Conservation (phyloP, 2,888 invertebrate genomes). For the Dryobota labecula region DNA sequence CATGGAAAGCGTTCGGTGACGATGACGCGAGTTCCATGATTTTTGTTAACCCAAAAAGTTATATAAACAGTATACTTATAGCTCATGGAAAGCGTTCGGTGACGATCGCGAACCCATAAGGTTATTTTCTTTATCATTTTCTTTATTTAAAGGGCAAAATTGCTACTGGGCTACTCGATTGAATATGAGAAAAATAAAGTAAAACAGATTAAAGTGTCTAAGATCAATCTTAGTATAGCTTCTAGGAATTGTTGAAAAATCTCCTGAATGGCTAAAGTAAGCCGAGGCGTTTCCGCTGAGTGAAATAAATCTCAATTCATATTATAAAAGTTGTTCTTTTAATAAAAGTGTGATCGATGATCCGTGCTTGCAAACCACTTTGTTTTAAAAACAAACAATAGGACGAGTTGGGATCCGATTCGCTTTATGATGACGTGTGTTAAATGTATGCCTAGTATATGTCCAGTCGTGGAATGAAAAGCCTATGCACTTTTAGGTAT, state of each 20-base stretch:
- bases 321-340: constrained; percentile 39
- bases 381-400: constrained; percentile 56
- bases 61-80: no score
- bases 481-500: neutral
- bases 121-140: no score
- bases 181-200: neutral
- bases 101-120: no score
- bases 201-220: neutral
- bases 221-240: constrained; percentile 26
- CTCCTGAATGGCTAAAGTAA: constrained; percentile 27
- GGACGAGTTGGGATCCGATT: constrained; percentile 7
- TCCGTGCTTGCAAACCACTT: constrained; percentile 48
- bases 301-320: constrained; percentile 50
- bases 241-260: constrained; percentile 42
- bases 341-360: constrained; percentile 46
- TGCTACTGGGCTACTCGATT: neutral
- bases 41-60: no score
- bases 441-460: neutral
- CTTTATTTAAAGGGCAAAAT: neutral
- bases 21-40: no score
- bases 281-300: constrained; percentile 22
- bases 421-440: constrained; percentile 28
- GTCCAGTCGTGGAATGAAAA: neutral
- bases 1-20: no score
- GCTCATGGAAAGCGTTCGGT: no score